These are phyloP conservation scores for Phalloptychus januarius DNA, from an alignment of 2,797 vertebrate genomes.

Conservation along the genomic window DNA sequence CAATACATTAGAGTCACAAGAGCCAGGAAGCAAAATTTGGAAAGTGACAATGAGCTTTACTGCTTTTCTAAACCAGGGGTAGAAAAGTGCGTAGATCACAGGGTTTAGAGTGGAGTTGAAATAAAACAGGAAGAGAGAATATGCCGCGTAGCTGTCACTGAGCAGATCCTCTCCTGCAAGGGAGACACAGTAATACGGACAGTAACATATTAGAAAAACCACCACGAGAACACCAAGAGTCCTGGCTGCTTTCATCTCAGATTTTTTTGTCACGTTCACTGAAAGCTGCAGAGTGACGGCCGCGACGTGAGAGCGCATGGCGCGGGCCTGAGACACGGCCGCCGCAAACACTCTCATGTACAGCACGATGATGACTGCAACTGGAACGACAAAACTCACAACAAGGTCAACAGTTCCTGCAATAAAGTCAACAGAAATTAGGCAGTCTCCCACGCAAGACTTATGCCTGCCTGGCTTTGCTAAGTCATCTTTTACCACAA, in stretches of 20 bases:
- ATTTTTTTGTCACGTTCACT: background rate
- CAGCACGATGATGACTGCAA: conserved; percentile 10
- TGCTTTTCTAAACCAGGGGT: conserved; percentile 44
- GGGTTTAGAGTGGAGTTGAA: conserved; percentile 41
- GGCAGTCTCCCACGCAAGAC: conserved; percentile 37
- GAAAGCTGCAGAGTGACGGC: background rate
- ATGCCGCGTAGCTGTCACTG: fast-evolving
- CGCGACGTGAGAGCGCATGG: conserved; percentile 21
- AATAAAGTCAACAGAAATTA: background rate
- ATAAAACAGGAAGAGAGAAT: background rate
- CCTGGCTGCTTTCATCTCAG: conserved; percentile 40
- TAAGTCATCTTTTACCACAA: background rate
- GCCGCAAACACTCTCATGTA: conserved; percentile 28
- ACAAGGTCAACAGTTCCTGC: conserved; percentile 8
- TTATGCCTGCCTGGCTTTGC: background rate
- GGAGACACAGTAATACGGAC: conserved; percentile 11
- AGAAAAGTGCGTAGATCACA: conserved; percentile 32
- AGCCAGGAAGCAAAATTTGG: conserved; percentile 28
- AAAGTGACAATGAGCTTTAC: conserved; percentile 23
- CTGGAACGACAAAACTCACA: background rate
- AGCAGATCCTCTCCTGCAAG: fast-evolving
- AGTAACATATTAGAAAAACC: conserved; percentile 30
- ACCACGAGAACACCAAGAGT: conserved; percentile 32
- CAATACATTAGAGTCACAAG: conserved; percentile 10
- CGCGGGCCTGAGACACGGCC: conserved; percentile 25